Conservation (phyloP, 2,797 vertebrate species). For the Argya squamiceps region DNA sequence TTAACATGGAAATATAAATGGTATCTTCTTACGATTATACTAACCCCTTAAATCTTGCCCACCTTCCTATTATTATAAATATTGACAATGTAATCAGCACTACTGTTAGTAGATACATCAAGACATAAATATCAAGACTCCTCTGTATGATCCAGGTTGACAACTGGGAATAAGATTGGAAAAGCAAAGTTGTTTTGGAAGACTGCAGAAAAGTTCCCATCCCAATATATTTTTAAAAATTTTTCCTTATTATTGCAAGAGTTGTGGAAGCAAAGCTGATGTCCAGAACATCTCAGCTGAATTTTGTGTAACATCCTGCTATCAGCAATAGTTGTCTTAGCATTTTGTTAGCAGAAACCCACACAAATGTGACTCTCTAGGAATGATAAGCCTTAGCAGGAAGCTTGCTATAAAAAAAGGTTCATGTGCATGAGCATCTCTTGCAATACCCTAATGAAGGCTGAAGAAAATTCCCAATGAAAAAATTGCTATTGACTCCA, state of each 20-base stretch:
- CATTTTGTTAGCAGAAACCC: not conserved
- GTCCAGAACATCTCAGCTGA: not conserved
- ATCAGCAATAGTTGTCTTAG: not conserved
- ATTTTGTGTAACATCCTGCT: not conserved
- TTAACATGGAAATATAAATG: not conserved
- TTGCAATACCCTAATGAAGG: not conserved
- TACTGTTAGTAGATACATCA: not conserved
- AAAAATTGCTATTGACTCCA: not conserved
- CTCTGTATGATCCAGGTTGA: not conserved
- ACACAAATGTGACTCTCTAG: not conserved
- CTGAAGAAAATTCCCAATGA: not conserved
- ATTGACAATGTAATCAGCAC: not conserved
- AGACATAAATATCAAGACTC: not conserved
- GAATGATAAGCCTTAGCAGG: not conserved
- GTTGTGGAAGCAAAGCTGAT: conserved; percentile 14
- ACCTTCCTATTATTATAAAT: not conserved
- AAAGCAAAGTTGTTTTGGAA: not conserved
- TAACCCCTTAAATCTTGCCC: not conserved
- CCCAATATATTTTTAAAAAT: not conserved
- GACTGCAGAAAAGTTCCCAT: not conserved
- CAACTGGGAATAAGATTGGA: not conserved
- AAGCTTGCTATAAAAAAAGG: not conserved
- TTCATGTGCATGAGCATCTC: not conserved
- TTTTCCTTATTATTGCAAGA: not conserved
- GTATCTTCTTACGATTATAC: not conserved